Evolutionary conservation across 2,113 vertebrate genomes (phyloP).

Genomic region (pig (Sus scrofa)): DNA sequence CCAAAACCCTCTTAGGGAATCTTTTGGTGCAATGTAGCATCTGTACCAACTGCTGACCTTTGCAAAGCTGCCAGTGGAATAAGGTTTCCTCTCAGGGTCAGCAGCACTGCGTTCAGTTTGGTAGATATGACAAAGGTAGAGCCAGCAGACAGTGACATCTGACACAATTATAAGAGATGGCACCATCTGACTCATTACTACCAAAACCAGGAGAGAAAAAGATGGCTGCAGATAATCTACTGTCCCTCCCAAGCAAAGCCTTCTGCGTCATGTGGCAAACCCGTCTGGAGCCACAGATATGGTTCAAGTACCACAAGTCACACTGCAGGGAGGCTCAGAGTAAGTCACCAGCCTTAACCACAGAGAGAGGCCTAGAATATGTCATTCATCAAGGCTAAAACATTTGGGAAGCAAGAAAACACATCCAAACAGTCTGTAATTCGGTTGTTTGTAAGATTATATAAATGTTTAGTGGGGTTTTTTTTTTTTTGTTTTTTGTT

Average conservation of each 20-base stretch:
- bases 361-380: background rate
- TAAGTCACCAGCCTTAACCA: background rate
- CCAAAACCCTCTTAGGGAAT: background rate
- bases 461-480: background rate
- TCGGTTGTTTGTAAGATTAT: background rate
- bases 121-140: background rate
- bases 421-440: background rate
- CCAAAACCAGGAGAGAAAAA: background rate
- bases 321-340: background rate
- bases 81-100: background rate
- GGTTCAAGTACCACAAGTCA: background rate
- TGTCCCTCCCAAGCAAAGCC: background rate
- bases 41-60: background rate
- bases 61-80: background rate
- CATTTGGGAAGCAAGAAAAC: background rate
- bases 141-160: background rate
- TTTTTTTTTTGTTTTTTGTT: too few relatives aligned
- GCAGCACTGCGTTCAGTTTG: background rate
- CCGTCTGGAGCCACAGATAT: fast-evolving
- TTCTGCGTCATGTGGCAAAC: background rate
- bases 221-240: background rate
- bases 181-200: background rate
- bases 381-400: background rate
- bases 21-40: background rate
- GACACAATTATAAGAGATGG: background rate